phyloP scores from a whole-genome alignment of 1,140 invertebrate species.

The Nymphalis io region DNA sequence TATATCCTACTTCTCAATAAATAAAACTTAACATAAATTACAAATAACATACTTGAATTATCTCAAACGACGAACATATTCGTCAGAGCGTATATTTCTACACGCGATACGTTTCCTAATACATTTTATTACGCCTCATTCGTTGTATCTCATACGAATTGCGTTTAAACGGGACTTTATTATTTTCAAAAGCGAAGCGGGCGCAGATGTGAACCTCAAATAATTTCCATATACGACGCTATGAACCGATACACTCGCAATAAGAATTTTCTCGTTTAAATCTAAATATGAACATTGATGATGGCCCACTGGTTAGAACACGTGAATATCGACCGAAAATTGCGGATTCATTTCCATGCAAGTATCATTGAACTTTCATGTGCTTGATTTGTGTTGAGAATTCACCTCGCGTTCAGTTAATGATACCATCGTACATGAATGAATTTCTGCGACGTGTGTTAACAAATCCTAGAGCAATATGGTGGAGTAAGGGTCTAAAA shows the following conservation, averaged over 20 bases:
- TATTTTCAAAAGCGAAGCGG: slow-evolving; percentile 65
- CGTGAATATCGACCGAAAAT: too few species aligned
- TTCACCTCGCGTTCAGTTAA: too few species aligned
- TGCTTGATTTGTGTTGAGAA: too few species aligned
- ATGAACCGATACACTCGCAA: slow-evolving; percentile 52
- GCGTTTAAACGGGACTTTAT: slow-evolving; percentile 75
- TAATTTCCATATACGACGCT: slow-evolving; percentile 64
- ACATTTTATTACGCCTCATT: slow-evolving; percentile 74
- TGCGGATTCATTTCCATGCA: too few species aligned
- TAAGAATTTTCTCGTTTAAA: slow-evolving; percentile 48
- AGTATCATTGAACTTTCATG: too few species aligned
- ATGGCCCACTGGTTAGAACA: too few species aligned
- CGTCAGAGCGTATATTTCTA: slow-evolving; percentile 39
- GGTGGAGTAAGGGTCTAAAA: too few species aligned
- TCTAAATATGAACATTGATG: slow-evolving; percentile 41
- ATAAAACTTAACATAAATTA: slow-evolving; percentile 23
- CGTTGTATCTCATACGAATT: slow-evolving; percentile 75
- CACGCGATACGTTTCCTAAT: slow-evolving; percentile 73
- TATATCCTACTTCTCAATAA: background rate
- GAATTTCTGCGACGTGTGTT: too few species aligned
- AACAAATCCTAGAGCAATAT: too few species aligned
- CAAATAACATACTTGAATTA: slow-evolving; percentile 22
- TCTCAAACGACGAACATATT: slow-evolving; percentile 15
- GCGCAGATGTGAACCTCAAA: slow-evolving; percentile 61
- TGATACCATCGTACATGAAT: too few species aligned